A percentile compares a stretch with the other conserved stretches of the same genome.
phyloP scores from a whole-genome alignment of 2,113 vertebrate genomes.

The Lamprologus tigripictilis region DNA sequence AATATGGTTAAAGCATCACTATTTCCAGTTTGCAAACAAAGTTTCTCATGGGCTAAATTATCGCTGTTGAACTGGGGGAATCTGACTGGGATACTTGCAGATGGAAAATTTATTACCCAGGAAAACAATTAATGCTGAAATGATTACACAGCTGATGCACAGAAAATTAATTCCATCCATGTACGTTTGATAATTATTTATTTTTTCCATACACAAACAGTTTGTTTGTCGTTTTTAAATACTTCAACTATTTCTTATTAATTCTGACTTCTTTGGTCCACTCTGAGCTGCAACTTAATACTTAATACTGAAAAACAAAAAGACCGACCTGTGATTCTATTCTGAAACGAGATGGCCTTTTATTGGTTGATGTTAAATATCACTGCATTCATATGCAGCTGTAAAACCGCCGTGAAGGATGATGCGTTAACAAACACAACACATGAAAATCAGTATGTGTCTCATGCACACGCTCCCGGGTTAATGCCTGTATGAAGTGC shows the following conservation, averaged over 20 bases:
- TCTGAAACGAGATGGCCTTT: neutral
- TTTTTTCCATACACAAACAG: neutral
- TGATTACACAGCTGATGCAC: constrained; percentile 9
- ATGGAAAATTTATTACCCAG: constrained; percentile 23
- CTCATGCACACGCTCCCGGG: neutral
- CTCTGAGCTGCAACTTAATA: neutral
- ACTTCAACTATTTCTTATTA: neutral
- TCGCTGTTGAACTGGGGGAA: neutral
- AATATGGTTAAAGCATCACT: neutral
- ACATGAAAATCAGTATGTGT: neutral
- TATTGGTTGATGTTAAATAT: neutral
- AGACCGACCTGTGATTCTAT: neutral
- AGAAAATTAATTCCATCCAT: constrained; percentile 31
- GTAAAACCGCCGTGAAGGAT: neutral
- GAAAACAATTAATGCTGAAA: constrained; percentile 40
- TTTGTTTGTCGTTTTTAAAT: neutral
- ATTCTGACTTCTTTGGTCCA: neutral
- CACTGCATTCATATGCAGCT: neutral
- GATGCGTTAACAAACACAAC: neutral
- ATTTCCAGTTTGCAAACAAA: neutral
- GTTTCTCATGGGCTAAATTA: neutral
- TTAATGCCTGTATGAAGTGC: constrained; percentile 4
- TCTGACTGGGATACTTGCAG: neutral
- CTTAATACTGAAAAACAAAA: neutral
- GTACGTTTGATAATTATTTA: neutral